These are phyloP conservation scores for Stomorhina lunata DNA, from an alignment of 2,888 invertebrate genomes.

Conservation along the genomic window DNA sequence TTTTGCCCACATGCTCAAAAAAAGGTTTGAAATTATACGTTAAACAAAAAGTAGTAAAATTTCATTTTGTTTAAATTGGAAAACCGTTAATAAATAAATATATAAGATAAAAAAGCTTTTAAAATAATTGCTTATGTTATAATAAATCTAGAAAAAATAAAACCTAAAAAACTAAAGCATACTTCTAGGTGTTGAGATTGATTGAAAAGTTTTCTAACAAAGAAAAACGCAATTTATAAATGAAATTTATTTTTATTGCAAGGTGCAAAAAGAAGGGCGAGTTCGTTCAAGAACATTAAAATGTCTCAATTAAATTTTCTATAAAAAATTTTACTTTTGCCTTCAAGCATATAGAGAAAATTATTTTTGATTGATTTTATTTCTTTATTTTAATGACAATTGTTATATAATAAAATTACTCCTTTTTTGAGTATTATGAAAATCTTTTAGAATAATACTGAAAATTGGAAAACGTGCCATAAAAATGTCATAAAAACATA, in stretches of 20 bases:
- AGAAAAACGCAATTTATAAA: not conserved
- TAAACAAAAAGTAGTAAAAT: not conserved
- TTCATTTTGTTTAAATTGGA: constrained; percentile 37
- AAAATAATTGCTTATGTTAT: constrained; percentile 40
- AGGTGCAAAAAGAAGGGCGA: no score
- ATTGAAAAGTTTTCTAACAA: not conserved
- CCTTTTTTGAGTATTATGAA: constrained; percentile 2
- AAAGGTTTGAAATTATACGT: not conserved
- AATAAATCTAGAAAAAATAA: not conserved
- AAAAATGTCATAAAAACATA: constrained; percentile 52
- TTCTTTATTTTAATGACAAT: constrained; percentile 35
- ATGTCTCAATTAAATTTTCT: constrained; percentile 53
- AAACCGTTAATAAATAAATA: constrained; percentile 30
- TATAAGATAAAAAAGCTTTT: constrained; percentile 45
- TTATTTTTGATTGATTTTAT: constrained; percentile 57
- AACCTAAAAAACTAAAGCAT: constrained; percentile 12
- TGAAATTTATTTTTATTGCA: no score
- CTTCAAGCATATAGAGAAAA: not conserved
- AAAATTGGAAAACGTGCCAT: constrained; percentile 51
- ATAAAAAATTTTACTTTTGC: constrained; percentile 17
- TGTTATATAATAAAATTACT: constrained; percentile 22
- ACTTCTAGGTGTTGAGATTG: constrained; percentile 22
- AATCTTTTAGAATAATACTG: constrained; percentile 40
- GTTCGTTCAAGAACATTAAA: no score
- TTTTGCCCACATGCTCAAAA: constrained; percentile 8